Evolutionary conservation across 2,888 invertebrate species (phyloP).

Genomic region (Mycalesis mineus): DNA sequence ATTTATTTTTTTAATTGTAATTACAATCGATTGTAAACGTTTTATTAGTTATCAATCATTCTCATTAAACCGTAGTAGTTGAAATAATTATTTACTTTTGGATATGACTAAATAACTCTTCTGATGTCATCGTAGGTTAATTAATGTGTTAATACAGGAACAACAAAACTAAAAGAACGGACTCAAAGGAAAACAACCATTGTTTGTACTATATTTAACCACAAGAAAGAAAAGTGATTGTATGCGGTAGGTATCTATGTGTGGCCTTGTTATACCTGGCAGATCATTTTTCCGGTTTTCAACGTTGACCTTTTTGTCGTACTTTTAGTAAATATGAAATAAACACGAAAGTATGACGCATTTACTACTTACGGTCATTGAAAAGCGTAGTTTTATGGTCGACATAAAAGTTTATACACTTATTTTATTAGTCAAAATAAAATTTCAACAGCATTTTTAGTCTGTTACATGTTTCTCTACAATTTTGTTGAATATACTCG

Average conservation of each 20-base stretch:
- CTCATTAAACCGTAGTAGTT: too few relatives aligned
- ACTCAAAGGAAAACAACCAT: background rate
- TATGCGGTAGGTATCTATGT: background rate
- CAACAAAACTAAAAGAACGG: background rate
- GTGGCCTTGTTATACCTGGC: constrained; percentile 2
- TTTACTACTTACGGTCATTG: background rate
- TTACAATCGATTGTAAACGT: too few relatives aligned
- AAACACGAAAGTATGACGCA: background rate
- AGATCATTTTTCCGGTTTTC: constrained; percentile 2
- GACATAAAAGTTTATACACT: background rate
- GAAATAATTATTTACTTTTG: too few relatives aligned
- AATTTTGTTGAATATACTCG: background rate
- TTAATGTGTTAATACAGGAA: background rate
- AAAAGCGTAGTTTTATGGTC: background rate
- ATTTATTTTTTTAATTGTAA: too few relatives aligned
- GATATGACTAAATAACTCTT: too few relatives aligned
- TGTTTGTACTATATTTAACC: background rate
- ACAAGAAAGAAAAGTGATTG: background rate
- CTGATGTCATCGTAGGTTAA: too few relatives aligned
- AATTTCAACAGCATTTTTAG: background rate
- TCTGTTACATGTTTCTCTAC: background rate
- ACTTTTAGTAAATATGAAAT: background rate
- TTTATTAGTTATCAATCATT: too few relatives aligned
- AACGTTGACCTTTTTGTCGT: background rate
- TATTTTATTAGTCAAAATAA: background rate